Evolutionary conservation across 2,888 invertebrate genomes (phyloP).

Genomic region (Phaonia tiefii): DNA sequence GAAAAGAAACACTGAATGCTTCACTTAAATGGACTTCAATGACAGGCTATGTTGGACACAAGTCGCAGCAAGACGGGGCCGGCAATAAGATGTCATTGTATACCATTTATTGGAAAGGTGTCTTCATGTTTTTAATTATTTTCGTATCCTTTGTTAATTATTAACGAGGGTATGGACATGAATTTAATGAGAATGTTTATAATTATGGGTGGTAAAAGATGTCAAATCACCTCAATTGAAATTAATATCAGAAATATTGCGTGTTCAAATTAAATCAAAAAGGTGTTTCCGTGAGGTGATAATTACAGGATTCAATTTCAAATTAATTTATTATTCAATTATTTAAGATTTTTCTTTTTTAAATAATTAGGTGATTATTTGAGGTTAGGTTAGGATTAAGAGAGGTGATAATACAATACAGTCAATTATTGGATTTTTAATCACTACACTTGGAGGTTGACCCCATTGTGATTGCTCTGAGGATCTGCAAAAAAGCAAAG

Average conservation of each 20-base stretch:
- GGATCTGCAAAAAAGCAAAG: no score
- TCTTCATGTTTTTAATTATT: slow-evolving; percentile 26
- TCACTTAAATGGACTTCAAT: slow-evolving; percentile 27
- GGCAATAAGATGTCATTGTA: not conserved
- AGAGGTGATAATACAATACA: no score
- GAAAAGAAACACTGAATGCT: not conserved
- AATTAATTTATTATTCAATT: no score
- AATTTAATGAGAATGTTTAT: not conserved
- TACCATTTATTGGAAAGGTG: not conserved
- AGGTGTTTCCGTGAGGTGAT: not conserved
- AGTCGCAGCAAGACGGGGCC: not conserved
- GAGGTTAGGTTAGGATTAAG: no score
- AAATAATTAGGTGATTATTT: no score
- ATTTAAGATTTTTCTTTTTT: no score
- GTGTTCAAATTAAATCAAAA: slow-evolving; percentile 1
- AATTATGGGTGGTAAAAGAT: not conserved
- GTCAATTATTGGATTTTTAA: no score
- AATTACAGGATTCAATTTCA: slow-evolving; percentile 22
- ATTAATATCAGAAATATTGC: not conserved
- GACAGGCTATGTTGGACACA: slow-evolving; percentile 1
- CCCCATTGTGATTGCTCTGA: no score
- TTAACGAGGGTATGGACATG: not conserved
- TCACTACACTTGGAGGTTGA: no score
- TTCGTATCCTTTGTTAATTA: slow-evolving; percentile 22
- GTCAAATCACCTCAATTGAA: not conserved